Base-by-base conservation (phyloP, 35 echinoderm and acorn worm species). In the Apostichopus parvimensis region DNA sequence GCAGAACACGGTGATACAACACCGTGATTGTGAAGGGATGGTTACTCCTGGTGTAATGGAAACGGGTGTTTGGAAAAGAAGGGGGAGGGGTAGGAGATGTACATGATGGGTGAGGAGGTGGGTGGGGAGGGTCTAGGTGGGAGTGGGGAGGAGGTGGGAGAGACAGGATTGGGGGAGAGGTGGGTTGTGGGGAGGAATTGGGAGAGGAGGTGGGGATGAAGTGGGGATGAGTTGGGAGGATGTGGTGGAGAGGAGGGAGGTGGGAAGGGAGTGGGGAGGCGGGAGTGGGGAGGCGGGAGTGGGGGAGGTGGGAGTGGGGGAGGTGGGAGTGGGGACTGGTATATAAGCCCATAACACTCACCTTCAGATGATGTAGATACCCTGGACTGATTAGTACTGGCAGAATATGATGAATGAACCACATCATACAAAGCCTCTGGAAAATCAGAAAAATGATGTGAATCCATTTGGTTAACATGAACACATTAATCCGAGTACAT, bases 311-410 rank as follows among this genome's bases (percentile, higher is more conserved):
- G 65, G 61, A 21, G 34, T 55, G 17, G 20, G 64, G 61, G 80
- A 8, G 62, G 56, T 53, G 92, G 65, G 61, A 9, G 34, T 23
- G 34, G 34, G 34, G 56, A 77, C n/a, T 15, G 78, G 75, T 58
- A 82, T 20, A 5, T 24, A 82, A 53, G 34, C 8, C 8, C 14
- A 18, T 75, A 75, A 58, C 14, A 4, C 81, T 84, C 22, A 84
- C 81, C 81, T 14, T 84, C 81, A 21, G 81, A 84, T 22, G 81
- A 84, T 20, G 81, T 24, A 84, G 81, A 84, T 23, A 59, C 81
- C 81, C 81, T 56, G 55, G 81, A 52, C 55, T 56, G 23, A 24
- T 8, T 59, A 84, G 81, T 82, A 82, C 79, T 82, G 79, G 79
- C 8, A 54, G 13, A 10, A 84, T 60, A 7, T 23, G 81, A 57